Conservation (phyloP, 2,797 vertebrate genomes). For the Mus minutoides region DNA sequence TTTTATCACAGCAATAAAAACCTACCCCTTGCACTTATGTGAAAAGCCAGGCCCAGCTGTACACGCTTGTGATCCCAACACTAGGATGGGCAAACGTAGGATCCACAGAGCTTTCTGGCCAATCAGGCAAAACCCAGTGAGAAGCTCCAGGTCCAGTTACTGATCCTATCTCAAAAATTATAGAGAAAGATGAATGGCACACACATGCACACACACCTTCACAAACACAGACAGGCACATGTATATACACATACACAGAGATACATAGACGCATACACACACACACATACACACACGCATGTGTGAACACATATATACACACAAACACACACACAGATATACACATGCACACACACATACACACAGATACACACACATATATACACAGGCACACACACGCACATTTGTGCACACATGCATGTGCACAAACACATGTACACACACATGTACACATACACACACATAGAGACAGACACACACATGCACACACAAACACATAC, state of each 20-base stretch:
- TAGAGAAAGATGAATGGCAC: background rate
- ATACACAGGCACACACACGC: rapidly evolving
- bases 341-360: background rate
- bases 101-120: background rate
- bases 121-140: background rate
- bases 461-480: rapidly evolving
- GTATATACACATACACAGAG: background rate
- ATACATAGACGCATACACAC: background rate
- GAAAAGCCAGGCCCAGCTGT: too few species aligned
- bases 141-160: background rate
- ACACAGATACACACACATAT: too few species aligned
- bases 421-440: background rate
- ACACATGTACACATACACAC: background rate
- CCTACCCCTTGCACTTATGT: background rate
- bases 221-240: background rate
- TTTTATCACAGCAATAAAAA: background rate
- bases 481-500: background rate
- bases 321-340: background rate
- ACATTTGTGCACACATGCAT: background rate
- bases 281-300: background rate
- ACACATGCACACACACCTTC: background rate
- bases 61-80: background rate
- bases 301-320: rapidly evolving
- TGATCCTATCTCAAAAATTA: background rate
- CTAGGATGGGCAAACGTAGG: background rate